These are phyloP conservation scores for Syngnathus rostellatus DNA, from an alignment of 2,797 vertebrate genomes.

Conservation along the genomic window DNA sequence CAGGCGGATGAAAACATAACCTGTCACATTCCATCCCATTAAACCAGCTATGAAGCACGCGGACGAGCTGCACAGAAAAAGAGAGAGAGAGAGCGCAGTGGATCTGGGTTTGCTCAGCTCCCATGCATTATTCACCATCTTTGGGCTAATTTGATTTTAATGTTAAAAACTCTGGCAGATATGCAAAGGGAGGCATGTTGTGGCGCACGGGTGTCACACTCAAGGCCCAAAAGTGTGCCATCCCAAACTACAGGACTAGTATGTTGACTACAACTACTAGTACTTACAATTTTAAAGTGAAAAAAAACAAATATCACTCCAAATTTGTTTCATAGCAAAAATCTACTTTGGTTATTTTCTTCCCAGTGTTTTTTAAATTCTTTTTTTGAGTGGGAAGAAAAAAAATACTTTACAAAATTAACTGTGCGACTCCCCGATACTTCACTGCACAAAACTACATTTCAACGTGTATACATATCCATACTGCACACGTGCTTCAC, in stretches of 20 bases:
- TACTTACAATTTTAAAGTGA: too few species aligned
- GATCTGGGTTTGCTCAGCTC: slow-evolving; percentile 67
- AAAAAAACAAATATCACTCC: too few species aligned
- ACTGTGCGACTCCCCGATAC: too few species aligned
- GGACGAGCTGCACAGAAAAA: slow-evolving; percentile 58
- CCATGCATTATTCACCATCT: slow-evolving; percentile 77
- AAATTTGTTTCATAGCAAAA: too few species aligned
- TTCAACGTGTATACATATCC: slow-evolving; percentile 34
- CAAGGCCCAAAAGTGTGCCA: slow-evolving; percentile 11
- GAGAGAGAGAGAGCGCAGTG: slow-evolving; percentile 46
- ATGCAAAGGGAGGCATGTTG: slow-evolving; percentile 47
- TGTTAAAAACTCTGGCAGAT: slow-evolving; percentile 53
- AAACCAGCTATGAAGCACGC: slow-evolving; percentile 72
- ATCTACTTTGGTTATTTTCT: too few species aligned
- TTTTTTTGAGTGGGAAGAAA: too few species aligned
- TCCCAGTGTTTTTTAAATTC: too few species aligned
- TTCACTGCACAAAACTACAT: slow-evolving; percentile 18
- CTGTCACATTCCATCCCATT: slow-evolving; percentile 80
- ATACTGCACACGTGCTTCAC: slow-evolving; percentile 41
- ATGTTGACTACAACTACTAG: too few species aligned
- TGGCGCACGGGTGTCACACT: slow-evolving; percentile 9
- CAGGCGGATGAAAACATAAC: slow-evolving; percentile 70
- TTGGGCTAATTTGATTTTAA: slow-evolving; percentile 76
- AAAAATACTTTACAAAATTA: too few species aligned
- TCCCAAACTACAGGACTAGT: too few species aligned